phyloP scores from a whole-genome alignment of 2,888 invertebrate genomes.

The Ligdia adustata region DNA sequence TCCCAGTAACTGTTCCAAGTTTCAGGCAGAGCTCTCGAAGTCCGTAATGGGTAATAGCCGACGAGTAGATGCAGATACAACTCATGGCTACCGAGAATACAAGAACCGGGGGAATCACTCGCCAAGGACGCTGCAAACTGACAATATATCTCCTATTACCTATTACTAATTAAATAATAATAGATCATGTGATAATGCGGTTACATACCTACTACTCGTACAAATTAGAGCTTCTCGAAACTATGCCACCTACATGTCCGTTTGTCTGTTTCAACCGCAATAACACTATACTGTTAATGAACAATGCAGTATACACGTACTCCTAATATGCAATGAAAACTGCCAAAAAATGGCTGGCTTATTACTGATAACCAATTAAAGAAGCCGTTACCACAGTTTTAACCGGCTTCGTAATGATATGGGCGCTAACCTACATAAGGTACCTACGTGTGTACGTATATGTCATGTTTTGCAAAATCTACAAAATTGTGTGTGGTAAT shows the following conservation, averaged over 20 bases:
- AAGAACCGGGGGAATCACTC: constrained; percentile 66
- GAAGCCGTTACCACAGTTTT: constrained; percentile 6
- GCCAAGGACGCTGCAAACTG: constrained; percentile 72
- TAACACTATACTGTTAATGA: too few relatives aligned
- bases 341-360: too few relatives aligned
- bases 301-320: too few relatives aligned
- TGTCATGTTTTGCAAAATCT: constrained; percentile 3
- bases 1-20: constrained; percentile 67
- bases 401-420: constrained; percentile 5
- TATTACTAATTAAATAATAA: background rate
- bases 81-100: constrained; percentile 70
- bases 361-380: too few relatives aligned
- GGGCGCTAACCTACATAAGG: constrained; percentile 7
- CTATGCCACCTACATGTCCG: too few relatives aligned
- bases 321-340: too few relatives aligned
- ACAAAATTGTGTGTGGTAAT: constrained; percentile 3
- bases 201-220: too few relatives aligned
- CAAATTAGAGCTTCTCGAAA: too few relatives aligned
- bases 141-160: background rate
- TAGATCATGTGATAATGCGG: too few relatives aligned
- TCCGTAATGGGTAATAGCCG: constrained; percentile 62
- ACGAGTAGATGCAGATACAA: constrained; percentile 62
- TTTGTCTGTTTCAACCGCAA: too few relatives aligned
- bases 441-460: background rate
- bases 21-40: constrained; percentile 67